These are phyloP conservation scores for Leptoclinus maculatus DNA, from an alignment of 2,797 vertebrate species.

Conservation along the genomic window DNA sequence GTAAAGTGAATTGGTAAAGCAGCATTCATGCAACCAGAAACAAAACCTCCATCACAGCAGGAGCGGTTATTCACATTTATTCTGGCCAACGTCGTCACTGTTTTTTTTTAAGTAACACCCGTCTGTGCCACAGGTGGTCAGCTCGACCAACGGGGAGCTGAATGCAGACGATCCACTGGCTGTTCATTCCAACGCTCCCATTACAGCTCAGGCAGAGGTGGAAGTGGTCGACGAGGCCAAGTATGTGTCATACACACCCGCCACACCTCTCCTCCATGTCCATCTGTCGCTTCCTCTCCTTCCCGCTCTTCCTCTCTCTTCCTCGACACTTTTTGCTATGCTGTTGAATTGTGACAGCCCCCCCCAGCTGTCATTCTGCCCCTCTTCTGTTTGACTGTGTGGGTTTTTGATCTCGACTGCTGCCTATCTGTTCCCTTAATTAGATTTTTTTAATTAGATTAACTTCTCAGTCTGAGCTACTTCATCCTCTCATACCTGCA, in stretches of 20 bases:
- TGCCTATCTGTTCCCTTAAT: slow-evolving; percentile 32
- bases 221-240: slow-evolving; percentile 99
- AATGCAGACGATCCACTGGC: slow-evolving; percentile 93
- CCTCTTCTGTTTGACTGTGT: slow-evolving; percentile 47
- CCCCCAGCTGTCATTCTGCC: slow-evolving; percentile 47
- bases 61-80: neutral
- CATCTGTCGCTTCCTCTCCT: slow-evolving; percentile 59
- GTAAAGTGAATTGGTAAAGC: slow-evolving; percentile 5
- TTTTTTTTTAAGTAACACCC: slow-evolving; percentile 32
- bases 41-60: slow-evolving; percentile 2
- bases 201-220: slow-evolving; percentile 95
- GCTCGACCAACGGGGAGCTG: slow-evolving; percentile 98
- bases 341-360: slow-evolving; percentile 47
- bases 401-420: slow-evolving; percentile 39
- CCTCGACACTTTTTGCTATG: slow-evolving; percentile 31
- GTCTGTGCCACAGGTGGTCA: slow-evolving; percentile 91
- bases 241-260: slow-evolving; percentile 85
- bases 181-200: slow-evolving; percentile 93
- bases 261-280: slow-evolving; percentile 51
- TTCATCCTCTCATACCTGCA: neutral
- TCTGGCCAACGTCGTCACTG: neutral
- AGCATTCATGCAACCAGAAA: neutral
- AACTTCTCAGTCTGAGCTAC: neutral
- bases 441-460: neutral
- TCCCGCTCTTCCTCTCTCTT: slow-evolving; percentile 22